Conservation (phyloP, 1,140 invertebrate genomes). For the Formica exsecta region DNA sequence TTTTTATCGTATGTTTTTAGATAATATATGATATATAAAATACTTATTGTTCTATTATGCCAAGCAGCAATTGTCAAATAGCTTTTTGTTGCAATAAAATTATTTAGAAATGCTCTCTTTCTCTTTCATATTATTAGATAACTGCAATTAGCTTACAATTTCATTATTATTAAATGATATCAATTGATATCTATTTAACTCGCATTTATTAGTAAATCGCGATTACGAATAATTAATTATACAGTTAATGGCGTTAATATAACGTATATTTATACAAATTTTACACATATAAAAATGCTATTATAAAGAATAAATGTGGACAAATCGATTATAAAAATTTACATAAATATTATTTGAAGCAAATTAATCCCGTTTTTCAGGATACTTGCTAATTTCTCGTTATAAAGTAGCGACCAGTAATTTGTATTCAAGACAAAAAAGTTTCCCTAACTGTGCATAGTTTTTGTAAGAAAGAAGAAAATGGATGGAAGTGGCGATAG, state of each 20-base stretch:
- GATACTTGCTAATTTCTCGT: background rate
- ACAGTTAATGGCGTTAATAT: background rate
- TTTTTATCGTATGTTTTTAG: background rate
- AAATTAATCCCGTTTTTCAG: conserved; percentile 5
- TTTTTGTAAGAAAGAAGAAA: conserved; percentile 42
- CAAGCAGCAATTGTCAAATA: background rate
- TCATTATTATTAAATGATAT: background rate
- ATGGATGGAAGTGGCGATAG: conserved; percentile 48
- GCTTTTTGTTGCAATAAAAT: background rate
- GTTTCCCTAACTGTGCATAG: conserved; percentile 35
- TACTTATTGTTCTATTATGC: background rate
- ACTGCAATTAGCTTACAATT: background rate
- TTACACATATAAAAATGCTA: background rate
- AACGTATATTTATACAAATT: conserved; percentile 19
- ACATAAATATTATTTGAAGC: background rate
- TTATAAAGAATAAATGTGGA: background rate
- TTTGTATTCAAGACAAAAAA: conserved; percentile 41
- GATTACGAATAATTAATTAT: conserved; percentile 31
- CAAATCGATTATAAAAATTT: background rate
- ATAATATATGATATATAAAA: background rate
- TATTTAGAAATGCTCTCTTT: background rate
- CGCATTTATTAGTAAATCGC: background rate
- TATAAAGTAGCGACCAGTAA: conserved; percentile 32
- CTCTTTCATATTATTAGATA: background rate
- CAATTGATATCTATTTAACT: conserved; percentile 1